Conservation (phyloP, 2,113 vertebrate species). For the Poeciliopsis retropinna region DNA sequence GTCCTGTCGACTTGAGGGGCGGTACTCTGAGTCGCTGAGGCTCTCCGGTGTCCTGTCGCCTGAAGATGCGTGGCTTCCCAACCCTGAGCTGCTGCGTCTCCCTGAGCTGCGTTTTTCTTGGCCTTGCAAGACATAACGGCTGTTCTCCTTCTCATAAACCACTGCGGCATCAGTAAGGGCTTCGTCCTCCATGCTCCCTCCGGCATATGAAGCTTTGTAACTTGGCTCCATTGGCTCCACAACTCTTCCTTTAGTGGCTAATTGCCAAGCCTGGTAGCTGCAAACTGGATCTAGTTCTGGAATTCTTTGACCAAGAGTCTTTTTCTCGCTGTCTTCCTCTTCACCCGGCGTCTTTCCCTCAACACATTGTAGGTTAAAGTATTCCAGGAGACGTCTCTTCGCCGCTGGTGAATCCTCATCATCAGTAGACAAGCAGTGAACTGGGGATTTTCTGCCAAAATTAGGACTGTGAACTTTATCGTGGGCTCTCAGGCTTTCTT, state of each 20-base stretch:
- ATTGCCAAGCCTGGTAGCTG: constrained; percentile 96
- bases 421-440: constrained; percentile 40
- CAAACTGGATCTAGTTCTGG: constrained; percentile 91
- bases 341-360: constrained; percentile 51
- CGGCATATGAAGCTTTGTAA: constrained; percentile 77
- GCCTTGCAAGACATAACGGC: constrained; percentile 84
- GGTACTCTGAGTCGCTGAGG: constrained; percentile 84
- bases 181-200: constrained; percentile 76
- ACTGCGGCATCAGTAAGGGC: constrained; percentile 80
- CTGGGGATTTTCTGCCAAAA: constrained; percentile 57
- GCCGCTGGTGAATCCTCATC: constrained; percentile 71
- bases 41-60: constrained; percentile 77
- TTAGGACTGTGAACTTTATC: constrained; percentile 84
- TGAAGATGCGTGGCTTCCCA: constrained; percentile 46
- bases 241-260: constrained; percentile 90
- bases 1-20: constrained; percentile 84
- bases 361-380: constrained; percentile 82
- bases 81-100: constrained; percentile 61
- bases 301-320: constrained; percentile 83
- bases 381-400: constrained; percentile 87
- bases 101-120: constrained; percentile 87
- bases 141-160: constrained; percentile 87
- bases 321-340: constrained; percentile 37
- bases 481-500: constrained; percentile 89
- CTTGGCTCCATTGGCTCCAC: constrained; percentile 86